Evolutionary conservation across 2,888 invertebrate genomes (phyloP).

Genomic region (Acanthosoma haemorrhoidale): DNA sequence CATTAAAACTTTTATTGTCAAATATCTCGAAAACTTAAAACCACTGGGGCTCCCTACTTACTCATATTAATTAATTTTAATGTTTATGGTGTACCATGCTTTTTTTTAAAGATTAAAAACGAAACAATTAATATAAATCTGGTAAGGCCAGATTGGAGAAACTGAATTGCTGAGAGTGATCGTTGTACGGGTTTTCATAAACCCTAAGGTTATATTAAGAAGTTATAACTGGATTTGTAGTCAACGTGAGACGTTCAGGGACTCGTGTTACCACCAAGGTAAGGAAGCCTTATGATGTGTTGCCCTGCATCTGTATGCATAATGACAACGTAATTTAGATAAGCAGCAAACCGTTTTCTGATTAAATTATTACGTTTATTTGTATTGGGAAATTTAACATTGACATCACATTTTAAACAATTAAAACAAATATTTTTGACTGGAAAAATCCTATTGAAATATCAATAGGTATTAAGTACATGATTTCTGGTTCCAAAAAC

Average conservation of each 20-base stretch:
- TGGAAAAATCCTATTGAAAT: too few species aligned
- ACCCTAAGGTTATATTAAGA: background rate
- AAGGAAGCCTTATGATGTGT: background rate
- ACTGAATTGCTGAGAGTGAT: too few species aligned
- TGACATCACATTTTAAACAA: background rate
- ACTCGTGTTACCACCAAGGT: background rate
- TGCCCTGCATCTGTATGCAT: background rate
- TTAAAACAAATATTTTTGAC: background rate
- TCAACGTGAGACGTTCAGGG: background rate
- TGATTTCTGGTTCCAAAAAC: too few species aligned
- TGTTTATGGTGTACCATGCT: too few species aligned
- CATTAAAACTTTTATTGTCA: too few species aligned
- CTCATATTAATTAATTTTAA: too few species aligned
- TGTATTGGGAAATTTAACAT: background rate
- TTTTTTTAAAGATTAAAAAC: too few species aligned
- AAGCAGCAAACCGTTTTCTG: background rate
- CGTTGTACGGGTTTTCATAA: background rate
- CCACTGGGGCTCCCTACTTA: too few species aligned
- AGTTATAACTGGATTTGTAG: background rate
- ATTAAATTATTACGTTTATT: background rate
- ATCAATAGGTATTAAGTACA: too few species aligned
- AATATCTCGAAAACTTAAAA: too few species aligned
- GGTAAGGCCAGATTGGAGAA: too few species aligned
- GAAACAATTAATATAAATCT: too few species aligned
- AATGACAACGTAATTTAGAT: background rate